Evolutionary conservation across 2,888 invertebrate species (phyloP), one percentile per base, ranked within the genome.

Genomic region (Hirtodrosophila histrioides): DNA sequence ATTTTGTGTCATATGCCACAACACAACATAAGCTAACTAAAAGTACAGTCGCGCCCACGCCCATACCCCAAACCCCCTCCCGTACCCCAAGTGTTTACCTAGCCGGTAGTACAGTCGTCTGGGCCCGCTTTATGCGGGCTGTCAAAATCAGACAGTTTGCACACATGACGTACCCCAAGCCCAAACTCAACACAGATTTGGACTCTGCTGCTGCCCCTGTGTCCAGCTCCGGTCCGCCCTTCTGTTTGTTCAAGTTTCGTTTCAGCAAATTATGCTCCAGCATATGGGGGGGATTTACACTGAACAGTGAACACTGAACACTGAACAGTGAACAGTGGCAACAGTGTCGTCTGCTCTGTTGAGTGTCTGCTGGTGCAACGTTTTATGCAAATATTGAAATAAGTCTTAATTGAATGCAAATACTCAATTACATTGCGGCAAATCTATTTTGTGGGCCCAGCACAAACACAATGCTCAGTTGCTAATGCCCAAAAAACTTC

Each of bases 391-490:
- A 89, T 90, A 90, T 89, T 89, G 89, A 81, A 85, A 88, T 89
- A 85, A 84, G 84, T 89, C 88, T 90, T 89, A 89, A 89, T 89
- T 89, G 90, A 90, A 90, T 90, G 88, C 89, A 90, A 90, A 87
- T 87, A 88, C 89, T 89, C 89, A 87, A 89, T 89, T 89, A 88
- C 89, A 86, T 77, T 83, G 82, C 82, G 88, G 88, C 81, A 84
- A 84, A 83, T 83, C 88, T 84, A 76, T 86, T 88, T 86, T 88
- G 84, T 86, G 88, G 85, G 88, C 64, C 68, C 67, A 58, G 58
- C 57, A 31, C 68, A 83, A 88, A 84, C 66, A 84, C 66, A 78
- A 60, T 55, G 27, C n/a, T 7, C 11, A 31, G 31, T 31, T 31
- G 31, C 7, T 5, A 8, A 4, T 35, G 3, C 1, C 10, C 29